phyloP scores from a whole-genome alignment of 2,888 invertebrate genomes.

The Odiellus spinosus region DNA sequence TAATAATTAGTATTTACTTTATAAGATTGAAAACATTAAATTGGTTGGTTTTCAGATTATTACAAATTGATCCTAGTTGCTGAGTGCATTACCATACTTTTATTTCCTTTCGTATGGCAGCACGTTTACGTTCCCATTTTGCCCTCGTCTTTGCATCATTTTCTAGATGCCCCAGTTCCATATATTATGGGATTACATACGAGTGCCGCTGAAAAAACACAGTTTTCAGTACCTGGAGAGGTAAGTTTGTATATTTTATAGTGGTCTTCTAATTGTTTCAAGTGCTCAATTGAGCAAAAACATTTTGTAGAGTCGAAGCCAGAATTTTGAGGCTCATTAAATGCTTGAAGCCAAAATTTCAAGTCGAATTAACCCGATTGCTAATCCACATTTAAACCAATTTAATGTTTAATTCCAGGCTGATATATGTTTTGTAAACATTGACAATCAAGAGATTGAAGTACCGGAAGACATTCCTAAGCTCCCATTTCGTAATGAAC shows the following conservation, averaged over 20 bases:
- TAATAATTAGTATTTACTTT: too few species aligned
- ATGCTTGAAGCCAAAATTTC: too few species aligned
- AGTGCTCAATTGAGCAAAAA: too few species aligned
- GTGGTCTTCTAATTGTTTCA: neutral
- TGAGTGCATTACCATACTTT: slow-evolving; percentile 72
- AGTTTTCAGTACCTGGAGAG: slow-evolving; percentile 21
- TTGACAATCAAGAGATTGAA: slow-evolving; percentile 81
- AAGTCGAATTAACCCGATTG: too few species aligned
- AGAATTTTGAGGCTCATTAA: too few species aligned
- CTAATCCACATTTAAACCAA: too few species aligned
- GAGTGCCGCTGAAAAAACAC: slow-evolving; percentile 15
- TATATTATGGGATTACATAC: slow-evolving; percentile 73
- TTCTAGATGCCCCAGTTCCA: slow-evolving; percentile 96
- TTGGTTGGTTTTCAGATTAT: slow-evolving; percentile 59
- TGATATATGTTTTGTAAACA: slow-evolving; percentile 84
- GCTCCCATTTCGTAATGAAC: slow-evolving; percentile 76
- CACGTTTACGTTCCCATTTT: slow-evolving; percentile 98
- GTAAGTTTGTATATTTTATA: slow-evolving; percentile 12
- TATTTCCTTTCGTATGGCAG: slow-evolving; percentile 94
- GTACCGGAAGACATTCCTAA: slow-evolving; percentile 86
- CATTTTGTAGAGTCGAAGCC: too few species aligned
- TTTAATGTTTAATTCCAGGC: too few species aligned
- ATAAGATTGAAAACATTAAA: too few species aligned
- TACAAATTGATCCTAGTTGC: slow-evolving; percentile 91
- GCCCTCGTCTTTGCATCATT: slow-evolving; percentile 75